Base-by-base conservation (phyloP, 1,140 invertebrate genomes). In the Zaprionus vittiger region DNA sequence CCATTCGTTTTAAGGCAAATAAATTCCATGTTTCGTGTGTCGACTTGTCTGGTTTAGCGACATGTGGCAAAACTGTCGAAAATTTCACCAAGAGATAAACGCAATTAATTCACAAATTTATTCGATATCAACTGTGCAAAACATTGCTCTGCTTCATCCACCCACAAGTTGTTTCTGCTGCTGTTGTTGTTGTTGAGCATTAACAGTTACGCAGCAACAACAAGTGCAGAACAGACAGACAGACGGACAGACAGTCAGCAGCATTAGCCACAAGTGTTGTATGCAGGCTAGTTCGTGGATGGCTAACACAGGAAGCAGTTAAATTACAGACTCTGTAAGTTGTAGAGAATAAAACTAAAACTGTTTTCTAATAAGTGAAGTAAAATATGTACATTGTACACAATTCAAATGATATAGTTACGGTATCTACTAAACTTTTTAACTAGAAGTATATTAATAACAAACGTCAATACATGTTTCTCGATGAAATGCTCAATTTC, bases 91-190 rank as follows among this genome's bases (percentile, higher is more conserved):
- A 72, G 41, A 70, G 71, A 57, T 78, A 70, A 74, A 60, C 63
- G 66, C 84, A 89, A 89, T 90, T 90, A 89, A 89, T 90, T 81
- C 73, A 56, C 26, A 89, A 90, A 89, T 90, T 84, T 90, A 89
- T 84, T 77, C 44, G 81, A 64, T 69, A 31, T 37, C 85, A 52
- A 14, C 11, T 24, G 24, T 20, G 2, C 20, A 22, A 41, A 47
- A 17, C 41, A 47, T 17, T n/a, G n/a, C n/a, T 4, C n/a, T 9
- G 41, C n/a, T 47, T 7, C 41, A 17, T 0, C 41, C n/a, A 41
- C 14, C 15, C 15, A 41, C 38, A 7, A 41, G 17, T 55, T 28
- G 20, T 65, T 15, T 15, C 28, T 49, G n/a, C 26, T 66, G 64
- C 61, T 62, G 71, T 17, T 56, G 44, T 28, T 69, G 38, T 34